A percentile compares a stretch with the other conserved stretches of the same genome.
Conservation (phyloP, 2,113 vertebrate genomes). For the Macrotis lagotis region DNA sequence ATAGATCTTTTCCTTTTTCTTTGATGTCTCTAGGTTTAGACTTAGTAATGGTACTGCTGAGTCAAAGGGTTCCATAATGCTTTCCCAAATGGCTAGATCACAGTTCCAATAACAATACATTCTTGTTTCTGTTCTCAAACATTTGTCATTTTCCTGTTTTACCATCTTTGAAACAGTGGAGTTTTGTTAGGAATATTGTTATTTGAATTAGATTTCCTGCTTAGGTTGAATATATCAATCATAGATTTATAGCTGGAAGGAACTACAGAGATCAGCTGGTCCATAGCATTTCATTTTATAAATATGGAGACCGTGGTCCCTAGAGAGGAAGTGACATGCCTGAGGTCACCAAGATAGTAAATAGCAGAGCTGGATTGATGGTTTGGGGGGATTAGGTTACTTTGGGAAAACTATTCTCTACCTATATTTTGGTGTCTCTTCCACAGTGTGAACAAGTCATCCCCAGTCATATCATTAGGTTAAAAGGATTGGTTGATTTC, state of each 20-base stretch:
- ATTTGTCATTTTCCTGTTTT: background rate
- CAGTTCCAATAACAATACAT: background rate
- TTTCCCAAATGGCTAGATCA: background rate
- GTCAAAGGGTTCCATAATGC: background rate
- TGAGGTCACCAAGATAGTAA: background rate
- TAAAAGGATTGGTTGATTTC: background rate
- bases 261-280: background rate
- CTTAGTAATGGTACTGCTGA: background rate
- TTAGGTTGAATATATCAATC: background rate
- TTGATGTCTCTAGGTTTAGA: background rate
- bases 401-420: background rate
- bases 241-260: background rate
- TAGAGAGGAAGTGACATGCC: background rate
- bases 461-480: background rate
- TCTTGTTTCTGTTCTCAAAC: background rate
- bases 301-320: background rate
- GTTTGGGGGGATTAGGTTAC: background rate
- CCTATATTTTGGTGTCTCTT: background rate
- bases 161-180: background rate
- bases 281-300: background rate
- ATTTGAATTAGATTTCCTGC: background rate
- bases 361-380: background rate
- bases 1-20: background rate
- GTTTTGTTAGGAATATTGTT: background rate
- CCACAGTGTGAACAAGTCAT: background rate